These are phyloP conservation scores for Ceratothoa steindachneri DNA, from an alignment of 2,888 invertebrate species.

Conservation along the genomic window DNA sequence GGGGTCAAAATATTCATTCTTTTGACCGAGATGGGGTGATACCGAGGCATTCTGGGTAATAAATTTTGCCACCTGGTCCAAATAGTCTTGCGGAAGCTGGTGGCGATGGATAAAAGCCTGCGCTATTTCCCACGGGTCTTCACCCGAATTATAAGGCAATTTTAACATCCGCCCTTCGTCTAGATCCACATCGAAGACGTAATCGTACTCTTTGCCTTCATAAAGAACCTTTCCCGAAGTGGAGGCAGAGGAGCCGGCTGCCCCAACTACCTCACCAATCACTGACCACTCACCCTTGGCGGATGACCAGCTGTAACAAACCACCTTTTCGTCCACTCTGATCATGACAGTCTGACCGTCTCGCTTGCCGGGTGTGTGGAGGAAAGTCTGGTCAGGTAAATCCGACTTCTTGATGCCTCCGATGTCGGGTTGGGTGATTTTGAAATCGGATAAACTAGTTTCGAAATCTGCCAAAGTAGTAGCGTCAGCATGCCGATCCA, in stretches of 20 bases:
- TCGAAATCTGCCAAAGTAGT: constrained; percentile 64
- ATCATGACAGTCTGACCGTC: constrained; percentile 85
- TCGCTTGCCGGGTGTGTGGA: constrained; percentile 51
- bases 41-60: constrained; percentile 75
- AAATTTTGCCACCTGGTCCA: constrained; percentile 87
- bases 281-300: constrained; percentile 68
- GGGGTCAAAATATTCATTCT: constrained; percentile 61
- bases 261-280: constrained; percentile 84
- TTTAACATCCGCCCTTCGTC: constrained; percentile 87
- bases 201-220: constrained; percentile 90
- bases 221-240: constrained; percentile 70
- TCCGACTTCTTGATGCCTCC: constrained; percentile 82
- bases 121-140: constrained; percentile 89
- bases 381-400: constrained; percentile 73
- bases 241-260: constrained; percentile 63
- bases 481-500: constrained; percentile 65
- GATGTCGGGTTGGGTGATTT: constrained; percentile 62
- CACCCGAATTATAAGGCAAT: constrained; percentile 80
- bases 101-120: constrained; percentile 83
- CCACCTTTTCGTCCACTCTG: constrained; percentile 65
- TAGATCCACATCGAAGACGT: constrained; percentile 91
- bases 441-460: constrained; percentile 62
- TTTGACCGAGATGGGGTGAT: constrained; percentile 47
- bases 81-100: constrained; percentile 74
- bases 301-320: constrained; percentile 65